These are phyloP conservation scores for Symphodus melops DNA, from an alignment of 2,113 vertebrate genomes.

Conservation along the genomic window DNA sequence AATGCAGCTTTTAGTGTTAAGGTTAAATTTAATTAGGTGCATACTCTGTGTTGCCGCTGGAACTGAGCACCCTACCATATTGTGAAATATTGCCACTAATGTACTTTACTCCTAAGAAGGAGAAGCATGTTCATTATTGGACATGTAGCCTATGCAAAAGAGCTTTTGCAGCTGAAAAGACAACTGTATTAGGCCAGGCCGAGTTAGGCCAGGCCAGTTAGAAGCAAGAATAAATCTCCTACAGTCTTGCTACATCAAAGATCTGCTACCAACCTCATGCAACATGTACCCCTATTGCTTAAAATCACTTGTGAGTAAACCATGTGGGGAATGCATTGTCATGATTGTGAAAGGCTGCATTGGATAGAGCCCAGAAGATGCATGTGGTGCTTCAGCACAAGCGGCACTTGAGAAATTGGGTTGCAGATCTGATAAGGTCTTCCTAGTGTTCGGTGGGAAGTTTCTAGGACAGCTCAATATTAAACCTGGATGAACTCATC, in stretches of 20 bases:
- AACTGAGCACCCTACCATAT: neutral
- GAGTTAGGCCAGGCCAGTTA: neutral
- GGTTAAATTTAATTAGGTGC: neutral
- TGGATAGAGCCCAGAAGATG: conserved; percentile 62
- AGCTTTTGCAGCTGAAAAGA: conserved; percentile 1
- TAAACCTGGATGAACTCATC: conserved; percentile 70
- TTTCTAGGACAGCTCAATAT: conserved; percentile 78
- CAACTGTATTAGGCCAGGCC: neutral
- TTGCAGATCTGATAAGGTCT: conserved; percentile 78
- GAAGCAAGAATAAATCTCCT: conserved; percentile 46
- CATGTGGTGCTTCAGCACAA: conserved; percentile 64
- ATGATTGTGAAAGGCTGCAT: conserved; percentile 48
- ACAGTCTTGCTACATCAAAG: conserved; percentile 3
- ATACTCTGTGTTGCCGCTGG: neutral
- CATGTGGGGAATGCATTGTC: conserved; percentile 51
- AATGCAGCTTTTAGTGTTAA: neutral
- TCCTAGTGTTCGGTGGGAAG: conserved; percentile 67
- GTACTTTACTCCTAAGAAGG: conserved; percentile 2
- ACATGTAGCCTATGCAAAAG: neutral
- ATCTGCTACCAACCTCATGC: conserved; percentile 31
- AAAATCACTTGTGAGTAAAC: conserved; percentile 62
- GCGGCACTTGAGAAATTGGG: conserved; percentile 79
- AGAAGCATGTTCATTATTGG: neutral
- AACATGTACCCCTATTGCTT: conserved; percentile 34
- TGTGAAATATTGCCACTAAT: neutral